Evolutionary conservation across 2,888 invertebrate genomes (phyloP).

Genomic region (Melinaea marsaeus): DNA sequence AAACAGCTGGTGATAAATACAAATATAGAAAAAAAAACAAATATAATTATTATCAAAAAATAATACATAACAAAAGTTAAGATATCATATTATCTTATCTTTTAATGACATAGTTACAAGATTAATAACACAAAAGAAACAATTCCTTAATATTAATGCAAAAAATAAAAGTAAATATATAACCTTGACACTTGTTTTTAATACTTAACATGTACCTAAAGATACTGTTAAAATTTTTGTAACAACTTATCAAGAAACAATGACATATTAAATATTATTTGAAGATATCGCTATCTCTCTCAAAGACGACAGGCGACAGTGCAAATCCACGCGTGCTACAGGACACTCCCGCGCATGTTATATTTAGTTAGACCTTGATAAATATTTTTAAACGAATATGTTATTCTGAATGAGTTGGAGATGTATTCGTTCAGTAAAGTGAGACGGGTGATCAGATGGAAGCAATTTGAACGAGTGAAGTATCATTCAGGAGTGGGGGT

Average conservation of each 20-base stretch:
- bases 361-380: slow-evolving; percentile 48
- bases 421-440: slow-evolving; percentile 55
- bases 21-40: no score
- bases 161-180: neutral
- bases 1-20: no score
- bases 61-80: no score
- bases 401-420: slow-evolving; percentile 34
- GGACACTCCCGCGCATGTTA: slow-evolving; percentile 55
- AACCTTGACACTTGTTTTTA: neutral
- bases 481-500: slow-evolving; percentile 79
- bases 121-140: no score
- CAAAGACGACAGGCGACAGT: slow-evolving; percentile 40
- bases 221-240: slow-evolving; percentile 2
- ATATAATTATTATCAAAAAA: no score
- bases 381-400: slow-evolving; percentile 24
- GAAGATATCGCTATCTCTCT: slow-evolving; percentile 33
- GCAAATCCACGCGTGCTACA: slow-evolving; percentile 35
- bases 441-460: slow-evolving; percentile 52
- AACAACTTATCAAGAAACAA: slow-evolving; percentile 10
- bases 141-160: no score
- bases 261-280: slow-evolving; percentile 29
- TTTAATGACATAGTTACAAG: no score
- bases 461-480: slow-evolving; percentile 45
- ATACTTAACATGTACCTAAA: neutral
- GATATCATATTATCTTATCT: no score